Evolutionary conservation across 2,888 invertebrate genomes (phyloP), one percentile per base, ranked within the genome.

Genomic region (Phalera bucephala): DNA sequence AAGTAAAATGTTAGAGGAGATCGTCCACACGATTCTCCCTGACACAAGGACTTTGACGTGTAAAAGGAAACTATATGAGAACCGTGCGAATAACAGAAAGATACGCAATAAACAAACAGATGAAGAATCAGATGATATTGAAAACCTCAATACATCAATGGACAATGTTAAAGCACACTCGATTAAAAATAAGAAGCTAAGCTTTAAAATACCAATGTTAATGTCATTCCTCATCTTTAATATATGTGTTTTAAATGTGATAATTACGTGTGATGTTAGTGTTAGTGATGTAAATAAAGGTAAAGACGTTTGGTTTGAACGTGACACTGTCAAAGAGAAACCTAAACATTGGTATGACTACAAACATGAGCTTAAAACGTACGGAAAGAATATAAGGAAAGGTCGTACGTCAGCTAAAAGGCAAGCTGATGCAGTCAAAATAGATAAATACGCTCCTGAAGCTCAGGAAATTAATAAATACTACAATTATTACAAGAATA

Each of bases 221-320:
- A 52, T 79, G 45, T 70, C 76, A 75, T 73, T 86, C 69, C 70
- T 87, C 39, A 49, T 85, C 54, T 76, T 81, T 46, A 82, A 83
- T 69, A 11, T 83, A 47, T 86, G 79, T 80, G 64, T 85, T 72
- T 58, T 81, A 62, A 86, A 88, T 85, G 85, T 88, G 81, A 85
- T 88, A 86, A 75, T 76, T 72, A 69, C 62, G 76, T 88, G 88
- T 85, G 84, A 87, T 84, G 84, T 72, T 80, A 87, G 79, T 77
- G 69, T 80, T 67, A 87, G 70, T 74, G 62, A 73, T 71, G 61
- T 79, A 69, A 75, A 79, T 76, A 70, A 72, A 57, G 58, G 52
- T 42, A 69, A 71, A 59, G 54, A 67, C 31, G 52, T 45, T 36
- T n/a, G n/a, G n/a, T n/a, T n/a, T n/a, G n/a, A n/a, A 15, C 52